Evolutionary conservation across 2,113 vertebrate genomes (phyloP), one percentile per base, ranked within the genome.

Genomic region (Monopterus albus): DNA sequence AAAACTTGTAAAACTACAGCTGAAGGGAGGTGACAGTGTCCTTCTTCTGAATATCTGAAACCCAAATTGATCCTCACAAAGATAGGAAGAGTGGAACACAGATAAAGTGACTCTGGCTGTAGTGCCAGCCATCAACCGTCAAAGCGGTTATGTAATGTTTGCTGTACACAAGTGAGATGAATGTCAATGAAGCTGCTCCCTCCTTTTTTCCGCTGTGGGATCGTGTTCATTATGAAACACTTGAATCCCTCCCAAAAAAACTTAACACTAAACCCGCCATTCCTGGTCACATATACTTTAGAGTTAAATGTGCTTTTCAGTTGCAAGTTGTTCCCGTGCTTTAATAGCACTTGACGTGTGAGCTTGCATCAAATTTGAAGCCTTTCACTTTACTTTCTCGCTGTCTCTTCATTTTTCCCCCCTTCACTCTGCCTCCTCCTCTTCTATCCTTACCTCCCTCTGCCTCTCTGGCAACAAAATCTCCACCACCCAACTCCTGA

Each of bases 61-160:
- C 20, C 26, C 7, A 49, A 23, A 51, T 11, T 29, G 10, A n/a
- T 45, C 35, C 29, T 46, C 31, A 25, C 21, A 40, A 52, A 57
- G 23, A 45, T 33, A 14, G 51, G 17, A 20, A 36, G 17, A 46
- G 31, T 7, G 13, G 7, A 74, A 15, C 8, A 53, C 3, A 31
- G 29, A 61, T 38, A 25, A 6, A 17, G 20, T 49, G 28, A 23
- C 40, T 78, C 57, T 68, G 68, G 52, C 52, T 57, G 50, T 73
- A 3, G 26, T 61, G 43, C 8, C 52, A 71, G 64, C 50, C 55
- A 23, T 52, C 28, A 56, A 62, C 77, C 82, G 66, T 87, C 72
- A 47, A 47, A n/a, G 40, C 9, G 28, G 55, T 91, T 91, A 89
- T 77, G 65, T 91, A 91, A 91, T 85, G 61, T 88, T 85, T 83